phyloP scores from a whole-genome alignment of 2,888 invertebrate genomes.

The Maniola hyperantus region DNA sequence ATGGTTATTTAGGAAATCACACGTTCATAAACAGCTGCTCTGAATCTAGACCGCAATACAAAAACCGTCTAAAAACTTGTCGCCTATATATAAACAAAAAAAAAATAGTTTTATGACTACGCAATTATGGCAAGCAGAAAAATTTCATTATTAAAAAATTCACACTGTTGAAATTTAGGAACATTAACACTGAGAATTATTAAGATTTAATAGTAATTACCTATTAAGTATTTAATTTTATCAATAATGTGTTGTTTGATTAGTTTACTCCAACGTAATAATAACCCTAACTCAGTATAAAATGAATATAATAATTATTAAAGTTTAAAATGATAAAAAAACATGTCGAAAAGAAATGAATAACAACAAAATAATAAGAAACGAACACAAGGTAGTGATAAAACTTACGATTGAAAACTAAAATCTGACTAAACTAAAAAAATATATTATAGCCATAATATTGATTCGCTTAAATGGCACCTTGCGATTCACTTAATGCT shows the following conservation, averaged over 20 bases:
- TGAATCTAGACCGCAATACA: slow-evolving; percentile 47
- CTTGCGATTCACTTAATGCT: slow-evolving; percentile 72
- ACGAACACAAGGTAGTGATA: slow-evolving; percentile 73
- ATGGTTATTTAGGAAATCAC: slow-evolving; percentile 33
- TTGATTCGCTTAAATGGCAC: slow-evolving; percentile 72
- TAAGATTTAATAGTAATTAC: slow-evolving; percentile 70
- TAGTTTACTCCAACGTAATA: slow-evolving; percentile 38
- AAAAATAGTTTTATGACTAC: slow-evolving; percentile 55
- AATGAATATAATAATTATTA: slow-evolving; percentile 33
- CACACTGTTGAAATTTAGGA: slow-evolving; percentile 79
- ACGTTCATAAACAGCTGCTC: slow-evolving; percentile 34
- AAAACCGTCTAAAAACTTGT: slow-evolving; percentile 41
- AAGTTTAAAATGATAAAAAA: slow-evolving; percentile 57
- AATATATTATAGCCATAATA: slow-evolving; percentile 69
- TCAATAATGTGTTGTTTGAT: slow-evolving; percentile 63
- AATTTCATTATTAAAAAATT: slow-evolving; percentile 65
- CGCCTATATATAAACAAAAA: slow-evolving; percentile 45
- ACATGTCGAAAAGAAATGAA: slow-evolving; percentile 50
- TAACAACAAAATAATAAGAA: slow-evolving; percentile 53
- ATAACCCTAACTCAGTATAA: slow-evolving; percentile 22
- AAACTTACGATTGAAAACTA: slow-evolving; percentile 62
- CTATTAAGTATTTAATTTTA: slow-evolving; percentile 64
- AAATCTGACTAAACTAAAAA: slow-evolving; percentile 67
- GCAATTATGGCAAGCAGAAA: slow-evolving; percentile 73
- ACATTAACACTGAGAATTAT: slow-evolving; percentile 81